A percentile compares a stretch with the other conserved stretches of the same genome.
Conservation (phyloP, 2,797 vertebrate species). For the Mus spretus region DNA sequence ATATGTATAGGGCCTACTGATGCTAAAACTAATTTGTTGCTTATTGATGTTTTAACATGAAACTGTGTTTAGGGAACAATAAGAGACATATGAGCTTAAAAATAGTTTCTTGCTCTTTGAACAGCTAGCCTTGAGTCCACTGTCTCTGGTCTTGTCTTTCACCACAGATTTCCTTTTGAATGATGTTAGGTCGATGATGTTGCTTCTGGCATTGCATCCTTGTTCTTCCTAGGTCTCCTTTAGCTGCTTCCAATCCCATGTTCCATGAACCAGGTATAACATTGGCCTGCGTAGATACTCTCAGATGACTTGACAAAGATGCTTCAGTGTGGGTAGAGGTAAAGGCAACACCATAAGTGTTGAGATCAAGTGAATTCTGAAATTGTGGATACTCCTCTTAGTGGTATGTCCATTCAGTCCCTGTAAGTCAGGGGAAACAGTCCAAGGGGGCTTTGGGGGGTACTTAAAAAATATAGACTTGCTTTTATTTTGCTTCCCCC, state of each 20-base stretch:
- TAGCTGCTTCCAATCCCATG: not conserved
- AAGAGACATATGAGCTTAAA: not conserved
- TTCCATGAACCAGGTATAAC: not conserved
- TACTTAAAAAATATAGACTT: not conserved
- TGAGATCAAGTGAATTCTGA: not conserved
- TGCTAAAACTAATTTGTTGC: constrained; percentile 26
- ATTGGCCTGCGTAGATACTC: not conserved
- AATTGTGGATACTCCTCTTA: not conserved
- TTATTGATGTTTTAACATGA: constrained; percentile 37
- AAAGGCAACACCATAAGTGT: not conserved
- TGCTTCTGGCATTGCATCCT: not conserved
- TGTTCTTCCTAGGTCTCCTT: not conserved
- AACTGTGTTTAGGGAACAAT: constrained; percentile 5
- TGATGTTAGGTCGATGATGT: not conserved
- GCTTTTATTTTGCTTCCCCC: not conserved
- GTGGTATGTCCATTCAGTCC: not conserved
- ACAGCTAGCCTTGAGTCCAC: not conserved
- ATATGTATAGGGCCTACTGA: not conserved
- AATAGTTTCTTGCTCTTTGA: not conserved
- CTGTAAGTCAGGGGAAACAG: too few species aligned
- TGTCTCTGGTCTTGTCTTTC: not conserved
- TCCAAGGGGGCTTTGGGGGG: not conserved
- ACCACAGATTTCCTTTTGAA: not conserved
- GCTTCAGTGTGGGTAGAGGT: not conserved
- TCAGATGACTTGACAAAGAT: not conserved